phyloP scores from a whole-genome alignment of 2,888 invertebrate species.

The Leucophora obtusa region DNA sequence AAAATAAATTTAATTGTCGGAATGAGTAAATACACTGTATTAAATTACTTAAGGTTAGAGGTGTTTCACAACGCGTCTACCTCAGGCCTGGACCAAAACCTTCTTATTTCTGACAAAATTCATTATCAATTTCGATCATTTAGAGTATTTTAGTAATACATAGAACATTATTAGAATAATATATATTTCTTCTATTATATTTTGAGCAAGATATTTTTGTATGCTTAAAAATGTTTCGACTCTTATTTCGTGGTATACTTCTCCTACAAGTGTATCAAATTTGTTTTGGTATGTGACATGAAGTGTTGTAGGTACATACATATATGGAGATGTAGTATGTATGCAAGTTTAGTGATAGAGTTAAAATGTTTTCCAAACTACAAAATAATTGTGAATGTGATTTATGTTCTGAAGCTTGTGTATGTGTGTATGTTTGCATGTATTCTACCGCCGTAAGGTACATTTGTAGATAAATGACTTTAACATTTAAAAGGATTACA shows the following conservation, averaged over 20 bases:
- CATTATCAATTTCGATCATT: too few relatives aligned
- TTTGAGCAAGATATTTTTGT: too few relatives aligned
- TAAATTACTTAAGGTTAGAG: too few relatives aligned
- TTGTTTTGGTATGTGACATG: constrained; percentile 20
- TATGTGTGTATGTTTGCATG: background rate
- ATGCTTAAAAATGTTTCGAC: too few relatives aligned
- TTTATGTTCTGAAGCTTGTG: constrained; percentile 45
- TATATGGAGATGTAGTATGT: background rate
- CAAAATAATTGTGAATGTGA: constrained; percentile 55
- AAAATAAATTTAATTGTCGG: too few relatives aligned
- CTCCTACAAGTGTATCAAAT: constrained; percentile 13
- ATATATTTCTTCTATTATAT: too few relatives aligned
- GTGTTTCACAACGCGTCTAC: too few relatives aligned
- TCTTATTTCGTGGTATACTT: background rate
- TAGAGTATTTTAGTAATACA: too few relatives aligned
- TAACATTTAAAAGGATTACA: constrained; percentile 50
- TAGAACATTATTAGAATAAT: too few relatives aligned
- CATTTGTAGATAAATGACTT: constrained; percentile 56
- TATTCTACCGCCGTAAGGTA: constrained; percentile 21
- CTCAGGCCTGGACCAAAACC: too few relatives aligned
- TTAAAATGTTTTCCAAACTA: constrained; percentile 49
- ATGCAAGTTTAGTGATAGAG: constrained; percentile 29
- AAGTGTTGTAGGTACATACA: background rate
- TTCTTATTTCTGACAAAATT: too few relatives aligned
- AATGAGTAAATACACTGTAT: too few relatives aligned